Base-by-base conservation (phyloP, 2,797 vertebrate genomes). In the Perodicticus potto region DNA sequence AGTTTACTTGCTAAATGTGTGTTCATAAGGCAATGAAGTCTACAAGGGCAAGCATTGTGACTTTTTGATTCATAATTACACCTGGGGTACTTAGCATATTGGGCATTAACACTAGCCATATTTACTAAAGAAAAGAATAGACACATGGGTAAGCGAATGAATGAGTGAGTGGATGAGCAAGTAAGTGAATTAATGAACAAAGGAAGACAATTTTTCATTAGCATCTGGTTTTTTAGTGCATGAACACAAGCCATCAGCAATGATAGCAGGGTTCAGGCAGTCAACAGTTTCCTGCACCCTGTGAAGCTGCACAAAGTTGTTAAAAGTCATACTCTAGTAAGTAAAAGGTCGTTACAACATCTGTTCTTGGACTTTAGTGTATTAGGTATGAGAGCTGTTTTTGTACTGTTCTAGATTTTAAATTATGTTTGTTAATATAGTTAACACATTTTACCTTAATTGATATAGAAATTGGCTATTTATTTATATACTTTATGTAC, bases 401-500 rank as follows among this genome's bases (percentile, higher is more conserved):
- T 13, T 19, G 12, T 70, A 20, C 22, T 69, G 10, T 40, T 81
- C 17, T 78, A 92, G 22, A 45, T 95, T 96, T 93, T 88, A 89
- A 86, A 89, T 73, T 90, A 73, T 20, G 3, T n/a, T 53, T 34
- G 32, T 49, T 34, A 73, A 34, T 43, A 22, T 34, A 65, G 63
- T 76, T 81, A 81, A 55, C 37, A 69, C 8, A 74, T 65, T 72
- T n/a, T 20, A 69, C 1, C 27, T 86, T 74, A 49, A 40, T 61
- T 81, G 20, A 55, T 73, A 10, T 63, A 90, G 49, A 84, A 67
- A 81, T 61, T 37, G 14, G 61, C 27, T 80, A 69, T 57, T 88
- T 95, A 40, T 40, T 93, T 91, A 73, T 32, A 43, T 7, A 88
- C 1, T 67, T 72, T 70, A 78, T 86, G 8, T 45, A 10, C n/a